Evolutionary conservation across 2,797 vertebrate genomes (phyloP).

Genomic region (Periparus ater): DNA sequence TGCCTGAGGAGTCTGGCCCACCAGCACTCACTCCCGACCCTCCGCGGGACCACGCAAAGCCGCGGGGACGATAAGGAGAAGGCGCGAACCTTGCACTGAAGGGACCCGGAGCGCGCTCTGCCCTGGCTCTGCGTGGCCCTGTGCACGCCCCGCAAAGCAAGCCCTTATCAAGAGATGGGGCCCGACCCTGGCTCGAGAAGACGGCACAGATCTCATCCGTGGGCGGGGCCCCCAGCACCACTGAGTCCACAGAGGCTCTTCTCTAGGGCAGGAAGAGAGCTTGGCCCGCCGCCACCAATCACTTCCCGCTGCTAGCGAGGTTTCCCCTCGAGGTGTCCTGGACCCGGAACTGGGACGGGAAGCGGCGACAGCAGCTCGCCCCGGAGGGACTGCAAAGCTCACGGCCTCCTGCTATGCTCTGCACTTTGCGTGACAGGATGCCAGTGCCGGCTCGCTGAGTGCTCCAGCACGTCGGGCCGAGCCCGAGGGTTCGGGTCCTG

Average conservation of each 20-base stretch:
- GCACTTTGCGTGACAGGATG: rapidly evolving
- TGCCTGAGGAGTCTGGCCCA: background rate
- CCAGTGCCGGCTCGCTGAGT: too few species aligned
- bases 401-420: background rate
- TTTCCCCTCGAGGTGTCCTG: background rate
- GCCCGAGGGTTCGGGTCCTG: background rate
- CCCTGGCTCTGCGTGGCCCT: background rate
- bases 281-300: background rate
- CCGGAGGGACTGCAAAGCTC: background rate
- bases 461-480: rapidly evolving
- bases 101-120: rapidly evolving
- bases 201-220: too few species aligned
- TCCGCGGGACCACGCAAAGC: background rate
- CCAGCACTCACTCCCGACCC: background rate
- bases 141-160: background rate
- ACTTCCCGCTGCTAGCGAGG: background rate
- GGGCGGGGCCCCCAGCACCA: rapidly evolving
- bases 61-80: too few species aligned
- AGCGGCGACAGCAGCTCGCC: background rate
- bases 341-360: background rate
- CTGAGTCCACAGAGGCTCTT: background rate
- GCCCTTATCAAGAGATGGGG: too few species aligned
- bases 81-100: rapidly evolving
- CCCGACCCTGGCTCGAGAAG: background rate
- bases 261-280: background rate